Conservation (phyloP, 2,113 vertebrate genomes). For the Aegotheles bennettii region DNA sequence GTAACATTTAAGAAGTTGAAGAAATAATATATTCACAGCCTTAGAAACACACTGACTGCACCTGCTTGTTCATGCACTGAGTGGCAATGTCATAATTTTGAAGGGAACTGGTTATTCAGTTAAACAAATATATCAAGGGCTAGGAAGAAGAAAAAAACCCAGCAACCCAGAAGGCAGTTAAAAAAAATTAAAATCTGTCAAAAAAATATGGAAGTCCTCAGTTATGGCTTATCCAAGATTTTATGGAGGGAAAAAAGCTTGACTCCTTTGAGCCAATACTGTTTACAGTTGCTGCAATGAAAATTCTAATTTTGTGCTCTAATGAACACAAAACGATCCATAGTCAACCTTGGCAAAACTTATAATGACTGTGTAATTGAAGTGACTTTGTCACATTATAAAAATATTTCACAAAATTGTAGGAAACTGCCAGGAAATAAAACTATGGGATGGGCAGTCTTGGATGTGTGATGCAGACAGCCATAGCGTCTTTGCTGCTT, state of each 20-base stretch:
- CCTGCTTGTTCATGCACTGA: conserved; percentile 14
- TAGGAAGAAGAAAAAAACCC: not conserved
- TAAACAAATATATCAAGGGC: conserved; percentile 32
- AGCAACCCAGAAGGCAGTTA: not conserved
- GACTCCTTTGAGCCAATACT: conserved; percentile 69
- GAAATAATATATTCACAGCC: conserved; percentile 52
- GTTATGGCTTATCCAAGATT: conserved; percentile 63
- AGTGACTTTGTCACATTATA: conserved; percentile 71
- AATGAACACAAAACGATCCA: conserved; percentile 81
- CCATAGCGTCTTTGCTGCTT: not conserved
- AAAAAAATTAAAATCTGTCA: conserved; percentile 46
- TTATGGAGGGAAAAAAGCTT: conserved; percentile 61
- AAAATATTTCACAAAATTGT: conserved; percentile 67
- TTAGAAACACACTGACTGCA: not conserved
- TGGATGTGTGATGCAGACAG: not conserved
- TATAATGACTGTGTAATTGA: conserved; percentile 77
- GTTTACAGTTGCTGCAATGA: conserved; percentile 77
- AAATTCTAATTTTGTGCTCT: conserved; percentile 86
- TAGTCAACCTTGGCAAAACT: conserved; percentile 77
- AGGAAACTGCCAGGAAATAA: conserved; percentile 68
- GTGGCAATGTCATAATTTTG: conserved; percentile 5
- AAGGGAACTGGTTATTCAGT: conserved; percentile 37
- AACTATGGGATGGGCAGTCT: conserved; percentile 21
- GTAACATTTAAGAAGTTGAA: conserved; percentile 45
- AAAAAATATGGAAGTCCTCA: conserved; percentile 15